Evolutionary conservation across 2,113 vertebrate species (phyloP), one percentile per base, ranked within the genome.

Genomic region (Megaleporinus macrocephalus): DNA sequence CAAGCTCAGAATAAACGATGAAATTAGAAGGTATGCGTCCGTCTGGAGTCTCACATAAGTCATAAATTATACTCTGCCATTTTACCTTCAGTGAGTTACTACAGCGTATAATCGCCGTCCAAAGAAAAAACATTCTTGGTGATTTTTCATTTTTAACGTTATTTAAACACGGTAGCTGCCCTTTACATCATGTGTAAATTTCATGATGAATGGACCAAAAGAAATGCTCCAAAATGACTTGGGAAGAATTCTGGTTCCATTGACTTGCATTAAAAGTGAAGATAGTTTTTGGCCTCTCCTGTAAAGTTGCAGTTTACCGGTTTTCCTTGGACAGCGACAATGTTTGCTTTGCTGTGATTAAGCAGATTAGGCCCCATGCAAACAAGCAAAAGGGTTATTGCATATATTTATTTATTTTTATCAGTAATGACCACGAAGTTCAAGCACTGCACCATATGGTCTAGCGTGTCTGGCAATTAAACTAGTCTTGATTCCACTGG

Each of bases 361-460:
- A 15, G 62, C 62, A 33, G 27, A 27, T 65, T 44, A 44, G 41
- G 41, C 41, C 41, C 41, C 41, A 16, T 51, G 14, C 49, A 51
- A 51, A 65, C 7, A 65, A 44, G 41, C 41, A 11, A 7, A 44
- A 44, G 41, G 41, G 10, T 44, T 7, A 44, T 44, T 44, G 41
- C 5, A 1, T 11, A 11, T 44, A 1, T 44, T 44, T 57, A n/a
- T 29, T 30, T 11, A 11, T 44, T 11, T 44, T 44, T 57, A n/a
- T 29, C n/a, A 57, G 36, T 57, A 71, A 79, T 72, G 33, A 79
- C 36, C 29, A 4, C 33, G 5, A 20, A 55, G 22, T 26, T n/a
- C n/a, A 55, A 53, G 27, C 10, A 13, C 30, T 24, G 44, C 16
- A 11, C 57, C 79, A 73, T 63, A 80, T 80, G 79, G 29, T 51